Percentiles rank a stretch among this genome's conserved stretches.
These are phyloP conservation scores for Neotoxoptera formosana DNA, from an alignment of 1,140 invertebrate species.

Conservation along the genomic window DNA sequence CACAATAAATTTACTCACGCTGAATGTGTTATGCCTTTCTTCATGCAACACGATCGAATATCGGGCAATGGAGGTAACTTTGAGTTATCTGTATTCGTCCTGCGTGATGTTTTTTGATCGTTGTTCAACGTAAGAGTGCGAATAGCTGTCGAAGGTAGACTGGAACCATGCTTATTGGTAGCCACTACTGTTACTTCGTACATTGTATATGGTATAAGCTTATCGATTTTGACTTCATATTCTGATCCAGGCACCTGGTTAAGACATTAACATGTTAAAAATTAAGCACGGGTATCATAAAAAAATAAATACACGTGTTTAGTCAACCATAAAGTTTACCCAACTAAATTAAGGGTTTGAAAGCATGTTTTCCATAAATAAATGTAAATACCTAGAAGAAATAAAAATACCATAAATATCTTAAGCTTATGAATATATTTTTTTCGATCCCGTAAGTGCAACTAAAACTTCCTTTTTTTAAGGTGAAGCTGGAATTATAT, in stretches of 20 bases:
- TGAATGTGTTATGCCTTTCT: conserved; percentile 75
- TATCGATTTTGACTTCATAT: conserved; percentile 67
- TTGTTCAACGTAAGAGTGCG: conserved; percentile 73
- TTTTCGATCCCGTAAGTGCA: too few species aligned
- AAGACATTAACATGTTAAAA: neutral
- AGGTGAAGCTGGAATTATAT: too few species aligned
- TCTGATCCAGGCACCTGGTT: conserved; percentile 68
- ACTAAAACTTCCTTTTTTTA: too few species aligned
- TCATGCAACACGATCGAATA: conserved; percentile 74
- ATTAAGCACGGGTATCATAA: neutral
- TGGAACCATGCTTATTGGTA: conserved; percentile 76
- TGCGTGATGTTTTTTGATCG: conserved; percentile 67
- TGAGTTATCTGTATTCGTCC: conserved; percentile 65
- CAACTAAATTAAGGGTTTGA: too few species aligned
- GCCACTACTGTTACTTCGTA: conserved; percentile 79
- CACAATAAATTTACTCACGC: conserved; percentile 63
- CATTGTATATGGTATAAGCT: conserved; percentile 77
- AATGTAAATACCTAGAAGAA: too few species aligned
- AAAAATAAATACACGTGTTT: neutral
- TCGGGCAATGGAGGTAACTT: conserved; percentile 73
- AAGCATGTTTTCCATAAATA: too few species aligned
- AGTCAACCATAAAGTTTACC: too few species aligned
- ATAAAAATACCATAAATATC: too few species aligned
- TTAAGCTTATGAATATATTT: too few species aligned
- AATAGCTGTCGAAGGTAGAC: conserved; percentile 76